phyloP scores from a whole-genome alignment of 1,140 invertebrate species.

The Meloidogyne hapla region DNA sequence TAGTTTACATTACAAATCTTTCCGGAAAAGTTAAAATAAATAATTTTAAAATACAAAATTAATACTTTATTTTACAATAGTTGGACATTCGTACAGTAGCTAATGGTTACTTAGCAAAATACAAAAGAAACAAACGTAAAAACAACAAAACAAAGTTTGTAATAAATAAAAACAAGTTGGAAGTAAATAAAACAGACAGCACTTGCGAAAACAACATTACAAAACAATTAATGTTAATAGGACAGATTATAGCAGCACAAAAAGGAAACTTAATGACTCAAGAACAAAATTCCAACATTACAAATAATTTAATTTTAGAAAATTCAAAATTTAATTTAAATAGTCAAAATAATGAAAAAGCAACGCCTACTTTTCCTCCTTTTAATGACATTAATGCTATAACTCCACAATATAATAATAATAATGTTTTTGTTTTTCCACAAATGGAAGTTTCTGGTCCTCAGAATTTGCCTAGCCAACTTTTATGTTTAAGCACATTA shows the following conservation, averaged over 20 bases:
- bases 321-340: not conserved
- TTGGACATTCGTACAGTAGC: not conserved
- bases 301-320: no score
- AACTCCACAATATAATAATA: not conserved
- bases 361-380: not conserved
- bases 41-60: no score
- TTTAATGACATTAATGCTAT: not conserved
- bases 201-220: not conserved
- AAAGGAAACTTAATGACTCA: not conserved
- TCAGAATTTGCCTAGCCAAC: not conserved
- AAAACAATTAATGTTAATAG: not conserved
- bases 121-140: slow-evolving; percentile 6
- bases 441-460: not conserved
- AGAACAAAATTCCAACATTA: not conserved
- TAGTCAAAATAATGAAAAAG: not conserved
- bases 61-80: not conserved
- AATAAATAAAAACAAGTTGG: not conserved
- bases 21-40: no score
- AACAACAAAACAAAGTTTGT: slow-evolving; percentile 1
- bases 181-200: not conserved
- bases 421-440: not conserved
- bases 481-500: not conserved
- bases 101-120: not conserved
- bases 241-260: not conserved
- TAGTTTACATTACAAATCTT: no score